phyloP scores from a whole-genome alignment of 2,888 invertebrate genomes.

The Stenchaetothrips biformis region DNA sequence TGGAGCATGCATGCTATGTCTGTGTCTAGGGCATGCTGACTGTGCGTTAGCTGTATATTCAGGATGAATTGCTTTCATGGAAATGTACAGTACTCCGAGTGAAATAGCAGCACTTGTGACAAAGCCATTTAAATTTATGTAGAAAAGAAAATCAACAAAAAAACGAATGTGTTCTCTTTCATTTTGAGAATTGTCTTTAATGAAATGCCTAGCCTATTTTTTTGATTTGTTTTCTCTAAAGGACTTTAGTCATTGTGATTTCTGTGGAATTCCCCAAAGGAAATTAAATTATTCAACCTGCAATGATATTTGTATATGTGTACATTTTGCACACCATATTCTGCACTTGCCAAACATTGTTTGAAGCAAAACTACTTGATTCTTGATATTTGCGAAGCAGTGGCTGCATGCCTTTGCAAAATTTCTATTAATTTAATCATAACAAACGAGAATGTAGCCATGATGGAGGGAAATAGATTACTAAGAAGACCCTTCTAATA shows the following conservation, averaged over 20 bases:
- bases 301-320: not conserved
- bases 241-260: not conserved
- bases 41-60: not conserved
- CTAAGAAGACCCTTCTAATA: not conserved
- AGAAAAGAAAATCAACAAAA: not conserved
- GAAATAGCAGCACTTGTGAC: not conserved
- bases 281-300: not conserved
- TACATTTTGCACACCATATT: slow-evolving; percentile 15
- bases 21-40: not conserved
- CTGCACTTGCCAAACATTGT: slow-evolving; percentile 16
- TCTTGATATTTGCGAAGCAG: not conserved
- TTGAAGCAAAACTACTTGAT: not conserved
- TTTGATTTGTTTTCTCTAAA: not conserved
- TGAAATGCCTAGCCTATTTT: slow-evolving; percentile 4
- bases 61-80: not conserved
- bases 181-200: not conserved
- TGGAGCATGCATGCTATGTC: slow-evolving; percentile 1
- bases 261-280: not conserved
- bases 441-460: not conserved
- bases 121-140: not conserved
- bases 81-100: not conserved
- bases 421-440: not conserved
- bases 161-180: not conserved
- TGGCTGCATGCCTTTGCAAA: not conserved
- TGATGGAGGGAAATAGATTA: not conserved